These are phyloP conservation scores for Bradypus variegatus DNA, from an alignment of 2,797 vertebrate genomes.

Conservation along the genomic window DNA sequence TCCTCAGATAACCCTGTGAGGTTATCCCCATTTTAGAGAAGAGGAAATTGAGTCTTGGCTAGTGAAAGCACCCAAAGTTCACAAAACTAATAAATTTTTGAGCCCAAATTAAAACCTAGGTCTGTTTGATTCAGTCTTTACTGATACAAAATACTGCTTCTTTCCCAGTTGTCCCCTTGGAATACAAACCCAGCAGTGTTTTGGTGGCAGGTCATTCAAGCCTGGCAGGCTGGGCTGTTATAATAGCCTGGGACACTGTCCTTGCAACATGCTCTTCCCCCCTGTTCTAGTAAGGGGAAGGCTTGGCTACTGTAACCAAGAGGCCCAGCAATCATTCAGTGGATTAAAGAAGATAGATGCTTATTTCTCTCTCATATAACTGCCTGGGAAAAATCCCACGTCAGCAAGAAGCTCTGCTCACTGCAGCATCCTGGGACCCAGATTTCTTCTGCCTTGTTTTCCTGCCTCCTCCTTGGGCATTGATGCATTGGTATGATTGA, in stretches of 20 bases:
- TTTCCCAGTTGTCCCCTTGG: background rate
- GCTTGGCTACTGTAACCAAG: background rate
- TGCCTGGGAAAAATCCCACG: background rate
- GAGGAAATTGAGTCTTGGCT: background rate
- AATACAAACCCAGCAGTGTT: background rate
- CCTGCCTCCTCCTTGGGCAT: background rate
- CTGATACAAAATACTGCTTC: background rate
- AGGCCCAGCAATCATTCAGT: background rate
- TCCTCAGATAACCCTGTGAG: background rate
- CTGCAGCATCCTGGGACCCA: background rate
- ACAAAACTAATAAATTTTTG: background rate
- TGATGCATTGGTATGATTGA: background rate
- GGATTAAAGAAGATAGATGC: background rate
- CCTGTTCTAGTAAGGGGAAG: background rate
- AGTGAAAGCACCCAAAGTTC: background rate
- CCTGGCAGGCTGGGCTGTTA: background rate
- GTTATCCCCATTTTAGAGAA: background rate
- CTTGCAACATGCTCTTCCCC: background rate
- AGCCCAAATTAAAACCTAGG: background rate
- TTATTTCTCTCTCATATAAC: background rate
- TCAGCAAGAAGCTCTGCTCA: background rate
- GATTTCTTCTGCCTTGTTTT: background rate
- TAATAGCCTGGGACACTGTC: background rate
- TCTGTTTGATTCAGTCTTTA: background rate
- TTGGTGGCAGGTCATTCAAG: background rate